phyloP scores from a whole-genome alignment of 2,888 invertebrate species.

The Amphiduros pacificus region DNA sequence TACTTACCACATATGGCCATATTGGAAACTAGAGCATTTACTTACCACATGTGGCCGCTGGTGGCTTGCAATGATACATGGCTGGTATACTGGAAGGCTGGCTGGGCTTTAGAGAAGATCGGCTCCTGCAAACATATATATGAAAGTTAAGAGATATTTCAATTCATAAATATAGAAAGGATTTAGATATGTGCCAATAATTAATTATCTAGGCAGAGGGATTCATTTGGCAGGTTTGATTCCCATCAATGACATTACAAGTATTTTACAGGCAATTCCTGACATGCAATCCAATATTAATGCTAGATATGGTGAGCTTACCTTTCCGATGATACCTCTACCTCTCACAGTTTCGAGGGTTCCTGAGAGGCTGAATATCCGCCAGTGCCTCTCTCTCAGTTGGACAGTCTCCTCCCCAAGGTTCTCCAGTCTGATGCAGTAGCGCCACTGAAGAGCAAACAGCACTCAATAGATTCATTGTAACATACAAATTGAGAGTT shows the following conservation, averaged over 20 bases:
- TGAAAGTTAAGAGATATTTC: neutral
- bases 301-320: slow-evolving; percentile 25
- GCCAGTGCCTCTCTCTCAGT: slow-evolving; percentile 94
- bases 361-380: slow-evolving; percentile 85
- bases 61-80: slow-evolving; percentile 96
- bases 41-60: slow-evolving; percentile 95
- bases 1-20: too few species aligned
- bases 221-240: too few species aligned
- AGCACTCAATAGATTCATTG: too few species aligned
- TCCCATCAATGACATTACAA: too few species aligned
- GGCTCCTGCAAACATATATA: slow-evolving; percentile 72
- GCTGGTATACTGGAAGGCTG: slow-evolving; percentile 97
- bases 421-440: slow-evolving; percentile 95
- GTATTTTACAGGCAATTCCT: too few species aligned
- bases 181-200: too few species aligned
- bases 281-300: neutral
- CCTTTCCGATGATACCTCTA: slow-evolving; percentile 90
- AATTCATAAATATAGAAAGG: too few species aligned
- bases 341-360: slow-evolving; percentile 90
- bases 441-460: slow-evolving; percentile 81
- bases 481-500: too few species aligned
- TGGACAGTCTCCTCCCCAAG: slow-evolving; percentile 83
- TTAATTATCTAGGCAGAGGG: too few species aligned
- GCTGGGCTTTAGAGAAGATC: slow-evolving; percentile 79
- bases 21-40: neutral